These are phyloP conservation scores for Gastrophysa polygoni DNA, from an alignment of 2,888 invertebrate genomes.

Conservation along the genomic window DNA sequence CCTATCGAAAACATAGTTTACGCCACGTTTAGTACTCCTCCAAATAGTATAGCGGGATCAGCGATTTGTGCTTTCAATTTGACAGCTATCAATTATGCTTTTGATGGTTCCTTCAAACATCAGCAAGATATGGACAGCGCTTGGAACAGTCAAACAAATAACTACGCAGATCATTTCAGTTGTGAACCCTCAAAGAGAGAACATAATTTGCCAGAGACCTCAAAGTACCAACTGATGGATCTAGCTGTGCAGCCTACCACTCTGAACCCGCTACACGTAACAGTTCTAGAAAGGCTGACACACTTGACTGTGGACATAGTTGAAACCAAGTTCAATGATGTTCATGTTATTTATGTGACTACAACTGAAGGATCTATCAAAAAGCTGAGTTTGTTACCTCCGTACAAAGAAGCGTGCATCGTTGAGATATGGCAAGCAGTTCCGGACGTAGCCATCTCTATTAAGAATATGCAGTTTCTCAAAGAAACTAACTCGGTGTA, in stretches of 20 bases:
- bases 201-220: constrained; percentile 64
- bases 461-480: constrained; percentile 76
- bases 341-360: constrained; percentile 82
- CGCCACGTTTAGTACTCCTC: constrained; percentile 84
- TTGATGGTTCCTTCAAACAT: constrained; percentile 85
- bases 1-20: constrained; percentile 79
- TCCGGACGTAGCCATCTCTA: constrained; percentile 62
- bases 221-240: constrained; percentile 87
- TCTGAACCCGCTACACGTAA: constrained; percentile 71
- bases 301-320: constrained; percentile 85
- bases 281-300: constrained; percentile 73
- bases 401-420: constrained; percentile 75
- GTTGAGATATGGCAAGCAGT: constrained; percentile 83
- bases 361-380: constrained; percentile 77
- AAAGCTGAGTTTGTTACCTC: constrained; percentile 79
- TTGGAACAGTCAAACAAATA: constrained; percentile 73
- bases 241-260: constrained; percentile 79
- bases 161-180: constrained; percentile 66
- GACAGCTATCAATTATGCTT: constrained; percentile 78
- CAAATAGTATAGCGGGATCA: constrained; percentile 88
- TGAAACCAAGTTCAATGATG: constrained; percentile 69
- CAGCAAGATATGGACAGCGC: constrained; percentile 77
- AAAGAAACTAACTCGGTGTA: constrained; percentile 83
- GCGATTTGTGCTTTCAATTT: constrained; percentile 92
- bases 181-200: constrained; percentile 60